Conservation (phyloP, 2,888 invertebrate species). For the Aplocera efformata region DNA sequence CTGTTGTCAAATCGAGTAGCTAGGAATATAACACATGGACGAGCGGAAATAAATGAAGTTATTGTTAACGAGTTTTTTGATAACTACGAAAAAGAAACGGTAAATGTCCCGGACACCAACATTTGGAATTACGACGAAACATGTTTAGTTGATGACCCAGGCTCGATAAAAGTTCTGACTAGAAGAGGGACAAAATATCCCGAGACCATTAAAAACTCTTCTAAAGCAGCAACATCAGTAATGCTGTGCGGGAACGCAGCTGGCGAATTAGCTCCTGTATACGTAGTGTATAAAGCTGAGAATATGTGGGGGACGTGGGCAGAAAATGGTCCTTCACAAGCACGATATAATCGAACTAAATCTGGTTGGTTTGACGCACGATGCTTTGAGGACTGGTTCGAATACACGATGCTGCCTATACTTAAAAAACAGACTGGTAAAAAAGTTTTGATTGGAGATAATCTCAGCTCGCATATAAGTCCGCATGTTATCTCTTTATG, state of each 20-base stretch:
- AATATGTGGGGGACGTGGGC: conserved; percentile 24
- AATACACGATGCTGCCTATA: conserved; percentile 26
- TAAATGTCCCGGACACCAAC: conserved; percentile 12
- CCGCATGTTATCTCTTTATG: conserved; percentile 29
- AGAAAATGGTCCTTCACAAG: conserved; percentile 13
- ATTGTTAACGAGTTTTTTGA: conserved; percentile 19
- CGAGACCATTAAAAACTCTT: conserved; percentile 17
- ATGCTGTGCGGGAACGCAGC: conserved; percentile 18
- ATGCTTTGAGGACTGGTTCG: conserved; percentile 9
- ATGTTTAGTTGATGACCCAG: conserved; percentile 20
- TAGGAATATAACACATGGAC: conserved; percentile 19
- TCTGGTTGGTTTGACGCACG: conserved; percentile 23
- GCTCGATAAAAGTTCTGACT: conserved; percentile 17
- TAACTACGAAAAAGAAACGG: conserved; percentile 18
- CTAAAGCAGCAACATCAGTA: conserved; percentile 16
- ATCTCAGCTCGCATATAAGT: conserved; percentile 35
- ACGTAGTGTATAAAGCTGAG: conserved; percentile 15
- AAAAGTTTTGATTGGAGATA: conserved; percentile 49
- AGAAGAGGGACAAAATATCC: conserved; percentile 20
- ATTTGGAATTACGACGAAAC: conserved; percentile 25
- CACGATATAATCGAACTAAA: conserved; percentile 20
- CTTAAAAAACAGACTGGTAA: conserved; percentile 31
- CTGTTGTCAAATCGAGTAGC: conserved; percentile 15
- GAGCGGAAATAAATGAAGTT: conserved; percentile 17
- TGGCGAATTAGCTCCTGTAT: conserved; percentile 15